These are phyloP conservation scores for Hirudinaria manillensis DNA, from an alignment of 2,888 invertebrate genomes.

Conservation along the genomic window DNA sequence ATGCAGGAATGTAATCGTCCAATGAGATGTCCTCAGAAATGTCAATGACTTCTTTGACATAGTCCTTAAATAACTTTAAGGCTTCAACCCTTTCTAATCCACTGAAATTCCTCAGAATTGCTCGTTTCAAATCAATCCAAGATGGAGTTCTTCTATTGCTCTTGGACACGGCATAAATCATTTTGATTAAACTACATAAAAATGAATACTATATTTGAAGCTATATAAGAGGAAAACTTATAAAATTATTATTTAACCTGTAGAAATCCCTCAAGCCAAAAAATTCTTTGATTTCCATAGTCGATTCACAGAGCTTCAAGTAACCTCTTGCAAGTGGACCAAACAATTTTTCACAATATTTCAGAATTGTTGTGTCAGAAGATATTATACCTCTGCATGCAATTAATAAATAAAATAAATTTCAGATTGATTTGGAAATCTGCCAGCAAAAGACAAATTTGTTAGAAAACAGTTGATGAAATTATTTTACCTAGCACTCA, in stretches of 20 bases:
- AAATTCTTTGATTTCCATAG: slow-evolving; percentile 45
- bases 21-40: slow-evolving; percentile 22
- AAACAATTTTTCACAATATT: slow-evolving; percentile 41
- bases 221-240: background rate
- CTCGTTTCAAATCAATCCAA: slow-evolving; percentile 42
- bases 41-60: slow-evolving; percentile 38
- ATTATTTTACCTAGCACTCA: slow-evolving; percentile 41
- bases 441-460: background rate
- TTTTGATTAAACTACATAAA: slow-evolving; percentile 42
- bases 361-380: slow-evolving; percentile 37
- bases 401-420: slow-evolving; percentile 15
- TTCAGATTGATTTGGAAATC: background rate
- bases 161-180: slow-evolving; percentile 44
- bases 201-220: slow-evolving; percentile 2
- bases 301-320: slow-evolving; percentile 43
- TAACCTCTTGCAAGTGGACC: slow-evolving; percentile 45
- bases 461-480: too few species aligned
- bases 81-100: slow-evolving; percentile 45
- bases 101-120: slow-evolving; percentile 47
- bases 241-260: slow-evolving; percentile 26
- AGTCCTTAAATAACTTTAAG: slow-evolving; percentile 39
- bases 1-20: slow-evolving; percentile 42
- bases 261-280: slow-evolving; percentile 46
- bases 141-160: slow-evolving; percentile 38
- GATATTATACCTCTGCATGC: slow-evolving; percentile 44